Percentiles rank a stretch among this genome's conserved stretches.
These are phyloP conservation scores for Dryas iulia DNA, from an alignment of 1,140 invertebrate genomes.

Conservation along the genomic window DNA sequence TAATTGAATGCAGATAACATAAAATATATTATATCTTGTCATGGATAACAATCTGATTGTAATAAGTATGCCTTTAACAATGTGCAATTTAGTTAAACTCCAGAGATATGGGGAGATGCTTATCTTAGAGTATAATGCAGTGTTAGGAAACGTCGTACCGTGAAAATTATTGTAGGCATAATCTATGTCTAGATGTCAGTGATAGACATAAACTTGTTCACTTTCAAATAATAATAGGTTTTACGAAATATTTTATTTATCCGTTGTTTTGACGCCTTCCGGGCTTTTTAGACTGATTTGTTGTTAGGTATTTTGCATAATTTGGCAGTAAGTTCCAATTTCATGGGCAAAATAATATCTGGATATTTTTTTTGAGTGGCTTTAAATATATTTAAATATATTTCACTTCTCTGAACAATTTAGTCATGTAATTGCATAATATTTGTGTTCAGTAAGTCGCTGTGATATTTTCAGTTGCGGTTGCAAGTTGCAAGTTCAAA, in stretches of 20 bases:
- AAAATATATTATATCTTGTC: background rate
- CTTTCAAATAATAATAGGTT: background rate
- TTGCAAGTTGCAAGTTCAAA: too few relatives aligned
- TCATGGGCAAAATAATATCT: too few relatives aligned
- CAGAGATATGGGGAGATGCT: slow-evolving; percentile 14
- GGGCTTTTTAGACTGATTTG: background rate
- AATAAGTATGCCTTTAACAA: slow-evolving; percentile 30
- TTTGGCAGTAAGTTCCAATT: too few relatives aligned
- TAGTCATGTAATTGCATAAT: too few relatives aligned
- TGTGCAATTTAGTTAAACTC: slow-evolving; percentile 43
- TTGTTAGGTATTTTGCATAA: background rate
- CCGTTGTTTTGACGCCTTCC: background rate
- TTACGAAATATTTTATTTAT: background rate
- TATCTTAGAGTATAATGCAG: slow-evolving; percentile 9
- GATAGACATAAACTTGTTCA: background rate
- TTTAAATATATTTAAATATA: too few relatives aligned
- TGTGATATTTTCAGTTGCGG: too few relatives aligned
- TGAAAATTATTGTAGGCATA: slow-evolving; percentile 12
- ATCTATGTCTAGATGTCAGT: slow-evolving; percentile 1
- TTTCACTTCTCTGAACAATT: too few relatives aligned
- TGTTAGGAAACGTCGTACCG: slow-evolving; percentile 3
- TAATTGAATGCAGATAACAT: background rate
- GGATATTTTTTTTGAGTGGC: too few relatives aligned
- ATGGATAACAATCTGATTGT: background rate
- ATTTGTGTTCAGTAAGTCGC: too few relatives aligned